Base-by-base conservation (phyloP, 35 echinoderm and acorn worm genomes). In the Heliocidaris tuberculata region DNA sequence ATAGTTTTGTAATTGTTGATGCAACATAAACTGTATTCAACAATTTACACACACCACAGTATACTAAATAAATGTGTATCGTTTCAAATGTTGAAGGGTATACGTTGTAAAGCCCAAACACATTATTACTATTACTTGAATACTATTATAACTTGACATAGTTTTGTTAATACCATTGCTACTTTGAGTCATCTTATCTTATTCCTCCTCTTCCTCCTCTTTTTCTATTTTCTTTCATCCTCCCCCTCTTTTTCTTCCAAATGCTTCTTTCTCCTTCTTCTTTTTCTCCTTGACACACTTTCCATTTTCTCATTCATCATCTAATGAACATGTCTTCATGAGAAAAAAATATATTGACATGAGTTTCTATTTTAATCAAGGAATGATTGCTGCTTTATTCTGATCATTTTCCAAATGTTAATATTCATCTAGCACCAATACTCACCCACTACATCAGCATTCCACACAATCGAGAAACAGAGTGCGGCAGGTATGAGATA, bases 371-470 rank as follows among this genome's bases (percentile, higher is more conserved):
- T 12, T 21, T 30, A 30, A 9, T 6, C 85, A 30, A 17, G 85
- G 35, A 32, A 0, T 29, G 12, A 29, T 86, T 86, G 27, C 35
- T 1, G 27, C 4, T 19, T 11, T 15, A 86, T 19, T 29, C 31
- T 86, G 27, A 86, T 29, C 4, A 86, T 86, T 86, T 29, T 30
- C 0, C 85, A 86, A 29, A 9, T 86, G 4, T 86, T 86, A 7
- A 86, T 29, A 30, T 30, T 32, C 21, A 32, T 30, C 85, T 17
- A 7, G 7, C 10, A 56, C 21, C n/a, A 19, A 29, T 89, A 35
- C 87, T 89, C 31, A 89, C 87, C 87, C 16, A 89, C 87, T 17
- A 89, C 29, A 47, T 89, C 87, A 89, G 87, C 31, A 89, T 89
- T 89, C 87, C 87, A 89, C 5, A 89, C 87, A 4, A 89, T 89